A percentile compares a stretch with the other conserved stretches of the same genome.
These are phyloP conservation scores for Sphaerodactylus townsendi DNA, from an alignment of 2,113 vertebrate genomes.

Conservation along the genomic window DNA sequence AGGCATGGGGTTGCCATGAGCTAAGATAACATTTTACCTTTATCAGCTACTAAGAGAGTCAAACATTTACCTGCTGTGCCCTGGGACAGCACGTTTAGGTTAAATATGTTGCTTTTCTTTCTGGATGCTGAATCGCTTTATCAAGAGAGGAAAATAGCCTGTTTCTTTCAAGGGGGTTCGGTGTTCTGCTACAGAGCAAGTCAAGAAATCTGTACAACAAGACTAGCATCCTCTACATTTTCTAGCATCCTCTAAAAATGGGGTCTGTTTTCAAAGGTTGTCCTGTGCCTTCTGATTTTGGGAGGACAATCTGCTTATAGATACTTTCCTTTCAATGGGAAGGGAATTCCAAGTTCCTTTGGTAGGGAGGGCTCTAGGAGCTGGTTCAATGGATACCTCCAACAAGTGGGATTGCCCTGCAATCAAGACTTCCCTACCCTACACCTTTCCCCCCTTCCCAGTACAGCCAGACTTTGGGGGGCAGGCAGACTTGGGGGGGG, in stretches of 20 bases:
- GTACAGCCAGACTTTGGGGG: not conserved
- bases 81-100: not conserved
- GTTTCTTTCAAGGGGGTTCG: not conserved
- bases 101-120: not conserved
- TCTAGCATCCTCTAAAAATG: conserved; percentile 39
- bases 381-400: not conserved
- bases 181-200: not conserved
- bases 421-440: not conserved
- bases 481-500: no score
- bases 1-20: not conserved
- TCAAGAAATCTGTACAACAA: conserved; percentile 13
- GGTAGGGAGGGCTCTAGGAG: not conserved
- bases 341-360: not conserved
- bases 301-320: no score
- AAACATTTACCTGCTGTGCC: not conserved
- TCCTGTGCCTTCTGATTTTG: not conserved
- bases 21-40: conserved; percentile 1
- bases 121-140: not conserved
- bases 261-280: not conserved
- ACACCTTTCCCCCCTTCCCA: no score
- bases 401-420: not conserved
- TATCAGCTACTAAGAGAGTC: not conserved
- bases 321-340: no score
- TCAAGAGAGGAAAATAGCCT: not conserved
- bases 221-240: conserved; percentile 32